phyloP scores from a whole-genome alignment of 2,797 vertebrate species.

The Neoniphon sammara region DNA sequence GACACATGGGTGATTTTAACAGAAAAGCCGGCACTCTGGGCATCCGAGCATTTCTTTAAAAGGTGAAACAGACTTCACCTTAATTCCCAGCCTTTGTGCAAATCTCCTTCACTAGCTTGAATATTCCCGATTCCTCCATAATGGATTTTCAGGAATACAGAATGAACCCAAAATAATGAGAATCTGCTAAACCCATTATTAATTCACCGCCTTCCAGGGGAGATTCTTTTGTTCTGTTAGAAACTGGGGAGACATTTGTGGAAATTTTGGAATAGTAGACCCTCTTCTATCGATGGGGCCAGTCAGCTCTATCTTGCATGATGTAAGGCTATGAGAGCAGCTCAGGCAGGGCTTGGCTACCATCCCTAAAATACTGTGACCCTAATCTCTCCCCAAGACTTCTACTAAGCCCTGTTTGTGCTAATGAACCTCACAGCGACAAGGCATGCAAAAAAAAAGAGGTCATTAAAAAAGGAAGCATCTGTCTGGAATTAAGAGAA shows the following conservation, averaged over 20 bases:
- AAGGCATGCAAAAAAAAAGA: conserved; percentile 15
- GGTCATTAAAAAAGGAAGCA: conserved; percentile 39
- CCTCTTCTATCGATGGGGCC: not conserved
- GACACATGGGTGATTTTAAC: too few species aligned
- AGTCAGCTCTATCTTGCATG: not conserved
- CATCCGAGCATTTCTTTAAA: too few species aligned
- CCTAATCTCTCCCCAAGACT: conserved; percentile 58
- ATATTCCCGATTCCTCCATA: not conserved
- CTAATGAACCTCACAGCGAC: conserved; percentile 58
- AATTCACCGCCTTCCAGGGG: not conserved
- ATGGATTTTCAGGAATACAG: not conserved
- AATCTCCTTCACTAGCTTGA: not conserved
- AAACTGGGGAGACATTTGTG: not conserved
- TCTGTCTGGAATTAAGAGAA: conserved; percentile 66
- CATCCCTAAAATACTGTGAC: conserved; percentile 45
- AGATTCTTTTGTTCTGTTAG: not conserved
- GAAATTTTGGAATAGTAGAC: not conserved
- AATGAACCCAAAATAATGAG: not conserved
- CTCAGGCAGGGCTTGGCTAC: conserved; percentile 30
- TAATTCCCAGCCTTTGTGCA: not conserved
- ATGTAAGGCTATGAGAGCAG: conserved; percentile 4
- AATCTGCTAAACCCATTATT: conserved; percentile 6
- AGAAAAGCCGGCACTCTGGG: too few species aligned
- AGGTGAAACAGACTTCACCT: too few species aligned
- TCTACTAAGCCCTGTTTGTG: conserved; percentile 50